Evolutionary conservation across 2,888 invertebrate species (phyloP).

Genomic region (Ypsolopha scabrella): DNA sequence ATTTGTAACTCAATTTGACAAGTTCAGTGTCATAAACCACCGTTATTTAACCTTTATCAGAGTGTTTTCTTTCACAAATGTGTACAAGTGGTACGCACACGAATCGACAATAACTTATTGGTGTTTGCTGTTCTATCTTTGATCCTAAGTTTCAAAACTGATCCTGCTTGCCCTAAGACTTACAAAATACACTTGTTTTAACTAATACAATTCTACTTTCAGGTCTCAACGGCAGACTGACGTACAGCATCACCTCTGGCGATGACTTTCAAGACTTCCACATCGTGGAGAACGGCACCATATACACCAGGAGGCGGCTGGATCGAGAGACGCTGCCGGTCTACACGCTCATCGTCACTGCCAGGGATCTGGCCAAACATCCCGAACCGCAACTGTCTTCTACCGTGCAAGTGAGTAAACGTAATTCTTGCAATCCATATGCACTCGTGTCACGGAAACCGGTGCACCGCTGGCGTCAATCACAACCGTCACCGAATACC

Average conservation of each 20-base stretch:
- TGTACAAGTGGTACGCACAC: no score
- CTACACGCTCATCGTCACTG: conserved; percentile 89
- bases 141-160: no score
- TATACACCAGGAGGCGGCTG: conserved; percentile 78
- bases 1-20: no score
- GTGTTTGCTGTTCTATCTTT: no score
- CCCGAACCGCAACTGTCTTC: conserved; percentile 83
- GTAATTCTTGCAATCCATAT: not conserved
- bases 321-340: conserved; percentile 86
- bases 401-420: conserved; percentile 79
- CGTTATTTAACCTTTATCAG: no score
- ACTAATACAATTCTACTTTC: conserved; percentile 20
- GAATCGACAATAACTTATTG: no score
- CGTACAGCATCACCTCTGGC: conserved; percentile 85
- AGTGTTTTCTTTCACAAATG: no score
- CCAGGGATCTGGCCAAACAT: conserved; percentile 83
- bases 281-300: conserved; percentile 86
- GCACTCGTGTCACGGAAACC: no score
- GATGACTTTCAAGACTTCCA: conserved; percentile 84
- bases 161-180: not conserved
- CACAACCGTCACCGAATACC: no score
- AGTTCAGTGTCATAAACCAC: no score
- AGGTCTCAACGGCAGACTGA: conserved; percentile 89
- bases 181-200: not conserved
- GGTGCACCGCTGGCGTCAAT: no score